Percentiles rank a stretch among this genome's conserved stretches.
phyloP scores from a whole-genome alignment of 2,113 vertebrate genomes.

The Ochotona curzoniae region DNA sequence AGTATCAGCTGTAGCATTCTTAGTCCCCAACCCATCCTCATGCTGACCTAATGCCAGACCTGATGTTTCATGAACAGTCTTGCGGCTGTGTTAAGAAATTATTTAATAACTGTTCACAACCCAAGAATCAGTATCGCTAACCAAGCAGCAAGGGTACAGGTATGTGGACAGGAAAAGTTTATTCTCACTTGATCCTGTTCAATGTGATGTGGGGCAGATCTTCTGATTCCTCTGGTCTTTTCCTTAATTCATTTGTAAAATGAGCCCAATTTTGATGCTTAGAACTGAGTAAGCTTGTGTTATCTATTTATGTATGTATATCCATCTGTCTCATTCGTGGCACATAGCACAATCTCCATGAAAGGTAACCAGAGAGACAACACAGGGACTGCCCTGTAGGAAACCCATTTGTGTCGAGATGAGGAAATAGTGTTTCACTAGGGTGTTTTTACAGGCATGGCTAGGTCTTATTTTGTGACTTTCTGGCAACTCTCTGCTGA shows the following conservation, averaged over 20 bases:
- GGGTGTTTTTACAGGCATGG: neutral
- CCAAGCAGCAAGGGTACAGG: neutral
- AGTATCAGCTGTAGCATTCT: slow-evolving; percentile 7
- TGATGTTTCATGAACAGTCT: neutral
- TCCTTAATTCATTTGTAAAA: slow-evolving; percentile 33
- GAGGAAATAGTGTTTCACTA: neutral
- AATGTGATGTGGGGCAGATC: neutral
- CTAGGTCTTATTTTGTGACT: neutral
- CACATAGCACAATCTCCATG: neutral
- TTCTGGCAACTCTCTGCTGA: neutral
- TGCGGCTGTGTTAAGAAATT: neutral
- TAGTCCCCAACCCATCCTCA: neutral
- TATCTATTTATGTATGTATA: no score
- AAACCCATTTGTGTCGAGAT: neutral
- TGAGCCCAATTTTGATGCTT: slow-evolving; percentile 10
- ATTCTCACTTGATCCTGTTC: neutral
- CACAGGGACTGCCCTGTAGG: neutral
- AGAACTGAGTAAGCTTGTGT: neutral
- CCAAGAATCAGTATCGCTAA: neutral
- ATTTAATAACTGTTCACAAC: neutral
- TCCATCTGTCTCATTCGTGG: neutral
- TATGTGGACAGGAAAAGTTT: neutral
- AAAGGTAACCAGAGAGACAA: neutral
- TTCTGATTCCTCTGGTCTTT: neutral
- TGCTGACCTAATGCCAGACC: neutral